phyloP scores from a whole-genome alignment of 2,888 invertebrate species.

The Polymixis flavicincta region DNA sequence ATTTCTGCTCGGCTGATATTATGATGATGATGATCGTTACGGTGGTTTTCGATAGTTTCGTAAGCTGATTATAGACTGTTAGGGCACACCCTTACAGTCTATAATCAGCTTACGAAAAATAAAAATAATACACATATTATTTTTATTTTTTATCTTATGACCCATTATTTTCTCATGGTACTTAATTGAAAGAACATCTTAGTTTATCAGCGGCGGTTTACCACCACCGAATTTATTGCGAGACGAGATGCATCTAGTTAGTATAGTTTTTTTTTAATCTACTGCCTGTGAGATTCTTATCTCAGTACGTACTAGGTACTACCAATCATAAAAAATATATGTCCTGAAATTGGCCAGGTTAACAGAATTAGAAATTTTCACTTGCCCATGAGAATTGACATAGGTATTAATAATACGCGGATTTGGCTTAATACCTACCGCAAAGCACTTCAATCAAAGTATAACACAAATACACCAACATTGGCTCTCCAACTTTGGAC shows the following conservation, averaged over 20 bases:
- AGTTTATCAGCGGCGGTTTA: background rate
- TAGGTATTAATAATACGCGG: background rate
- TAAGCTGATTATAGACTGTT: background rate
- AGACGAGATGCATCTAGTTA: background rate
- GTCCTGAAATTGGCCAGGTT: background rate
- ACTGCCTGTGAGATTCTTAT: background rate
- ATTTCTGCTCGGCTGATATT: too few species aligned
- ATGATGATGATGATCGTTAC: too few species aligned
- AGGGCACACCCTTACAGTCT: too few species aligned
- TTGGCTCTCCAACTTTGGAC: background rate
- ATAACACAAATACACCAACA: constrained; percentile 14
- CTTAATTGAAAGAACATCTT: background rate
- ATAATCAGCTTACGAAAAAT: too few species aligned
- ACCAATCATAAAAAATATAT: background rate
- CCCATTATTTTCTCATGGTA: background rate
- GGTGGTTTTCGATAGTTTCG: constrained; percentile 2
- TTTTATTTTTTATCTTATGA: too few species aligned
- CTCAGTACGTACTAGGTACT: background rate
- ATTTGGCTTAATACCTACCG: background rate
- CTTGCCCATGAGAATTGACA: background rate
- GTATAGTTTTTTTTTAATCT: too few species aligned
- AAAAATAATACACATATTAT: too few species aligned
- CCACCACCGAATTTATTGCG: background rate
- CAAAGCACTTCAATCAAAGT: constrained; percentile 12
- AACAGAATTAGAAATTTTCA: background rate